phyloP scores from a whole-genome alignment of 2,113 vertebrate genomes.

The Formicarius rufipectus region DNA sequence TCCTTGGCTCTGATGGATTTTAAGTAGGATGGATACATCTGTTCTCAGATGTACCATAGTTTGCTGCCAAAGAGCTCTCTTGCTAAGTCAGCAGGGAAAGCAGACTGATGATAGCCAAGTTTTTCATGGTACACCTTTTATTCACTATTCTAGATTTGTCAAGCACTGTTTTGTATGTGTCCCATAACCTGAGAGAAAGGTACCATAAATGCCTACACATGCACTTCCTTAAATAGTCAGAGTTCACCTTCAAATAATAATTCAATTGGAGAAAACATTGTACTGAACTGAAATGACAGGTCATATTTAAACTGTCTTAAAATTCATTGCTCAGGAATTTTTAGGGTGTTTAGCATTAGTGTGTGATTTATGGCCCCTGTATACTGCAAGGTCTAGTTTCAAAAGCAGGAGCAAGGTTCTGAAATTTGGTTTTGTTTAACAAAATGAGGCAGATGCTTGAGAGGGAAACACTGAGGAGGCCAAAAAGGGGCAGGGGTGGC shows the following conservation, averaged over 20 bases:
- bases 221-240: background rate
- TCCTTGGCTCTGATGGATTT: background rate
- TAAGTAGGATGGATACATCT: background rate
- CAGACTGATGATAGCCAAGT: background rate
- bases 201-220: background rate
- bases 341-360: background rate
- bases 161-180: background rate
- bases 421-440: background rate
- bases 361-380: background rate
- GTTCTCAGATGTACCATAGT: background rate
- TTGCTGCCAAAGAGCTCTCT: background rate
- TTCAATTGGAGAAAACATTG: slow-evolving; percentile 21
- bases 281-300: slow-evolving; percentile 10
- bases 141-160: background rate
- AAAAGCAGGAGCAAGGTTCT: background rate
- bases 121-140: background rate
- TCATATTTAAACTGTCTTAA: slow-evolving; percentile 9
- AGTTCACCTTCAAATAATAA: slow-evolving; percentile 41
- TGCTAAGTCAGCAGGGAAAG: slow-evolving; percentile 12
- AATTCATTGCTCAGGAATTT: slow-evolving; percentile 34
- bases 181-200: background rate
- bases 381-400: background rate
- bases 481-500: background rate
- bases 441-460: background rate
- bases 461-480: background rate